These are phyloP conservation scores for Anastrepha obliqua DNA, from an alignment of 1,140 invertebrate genomes.

Conservation along the genomic window DNA sequence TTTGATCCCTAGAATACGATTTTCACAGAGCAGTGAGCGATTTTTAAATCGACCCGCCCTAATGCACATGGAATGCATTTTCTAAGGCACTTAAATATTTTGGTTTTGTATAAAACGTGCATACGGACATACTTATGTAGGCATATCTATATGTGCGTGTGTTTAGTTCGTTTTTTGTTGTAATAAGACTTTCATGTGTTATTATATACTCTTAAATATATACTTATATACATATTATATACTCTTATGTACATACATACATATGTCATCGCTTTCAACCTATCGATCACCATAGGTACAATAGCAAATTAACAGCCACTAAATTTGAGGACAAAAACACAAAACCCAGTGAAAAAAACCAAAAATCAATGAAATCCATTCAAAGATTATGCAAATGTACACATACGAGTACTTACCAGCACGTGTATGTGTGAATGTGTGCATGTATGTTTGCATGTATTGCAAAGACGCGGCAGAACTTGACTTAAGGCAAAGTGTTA, in stretches of 20 bases:
- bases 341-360: background rate
- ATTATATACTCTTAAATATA: too few species aligned
- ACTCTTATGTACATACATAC: background rate
- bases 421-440: background rate
- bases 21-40: too few species aligned
- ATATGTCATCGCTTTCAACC: background rate
- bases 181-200: too few species aligned
- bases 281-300: background rate
- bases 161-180: too few species aligned
- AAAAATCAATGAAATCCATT: constrained; percentile 9
- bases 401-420: background rate
- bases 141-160: too few species aligned
- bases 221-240: too few species aligned
- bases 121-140: too few species aligned
- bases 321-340: background rate
- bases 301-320: background rate
- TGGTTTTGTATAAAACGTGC: too few species aligned
- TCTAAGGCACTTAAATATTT: too few species aligned
- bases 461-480: background rate
- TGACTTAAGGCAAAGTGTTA: background rate
- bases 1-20: too few species aligned
- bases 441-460: background rate
- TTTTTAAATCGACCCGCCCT: too few species aligned
- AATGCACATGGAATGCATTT: too few species aligned
- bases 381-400: background rate